Evolutionary conservation across 1,140 invertebrate species (phyloP).

Genomic region (Conus ventricosus): DNA sequence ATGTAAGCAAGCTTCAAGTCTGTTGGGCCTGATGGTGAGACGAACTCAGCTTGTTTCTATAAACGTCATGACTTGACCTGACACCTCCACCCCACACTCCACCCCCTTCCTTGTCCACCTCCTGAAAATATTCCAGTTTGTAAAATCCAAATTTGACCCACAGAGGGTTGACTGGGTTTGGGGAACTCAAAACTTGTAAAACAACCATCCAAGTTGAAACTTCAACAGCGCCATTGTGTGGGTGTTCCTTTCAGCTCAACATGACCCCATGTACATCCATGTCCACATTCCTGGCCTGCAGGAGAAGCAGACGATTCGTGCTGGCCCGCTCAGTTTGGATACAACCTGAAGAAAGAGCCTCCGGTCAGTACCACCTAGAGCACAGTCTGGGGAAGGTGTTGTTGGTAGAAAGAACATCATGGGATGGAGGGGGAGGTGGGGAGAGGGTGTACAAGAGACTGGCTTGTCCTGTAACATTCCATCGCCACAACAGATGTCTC

Average conservation of each 20-base stretch:
- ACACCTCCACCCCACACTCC: no score
- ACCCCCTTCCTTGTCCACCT: no score
- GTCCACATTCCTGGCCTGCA: conserved; percentile 53
- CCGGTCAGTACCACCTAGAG: conserved; percentile 56
- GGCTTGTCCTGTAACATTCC: neutral
- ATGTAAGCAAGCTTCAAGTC: no score
- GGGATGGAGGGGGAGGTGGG: neutral
- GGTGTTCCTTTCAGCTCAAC: conserved; percentile 57
- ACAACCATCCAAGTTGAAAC: no score
- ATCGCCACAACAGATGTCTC: neutral
- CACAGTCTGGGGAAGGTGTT: neutral
- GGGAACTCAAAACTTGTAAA: no score
- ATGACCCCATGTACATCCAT: conserved; percentile 71
- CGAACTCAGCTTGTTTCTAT: no score
- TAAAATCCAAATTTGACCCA: no score
- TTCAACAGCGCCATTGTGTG: no score
- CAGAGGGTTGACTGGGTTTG: no score
- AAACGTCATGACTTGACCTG: no score
- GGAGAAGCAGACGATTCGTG: conserved; percentile 78
- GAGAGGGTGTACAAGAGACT: neutral
- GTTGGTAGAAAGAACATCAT: neutral
- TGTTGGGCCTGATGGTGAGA: no score
- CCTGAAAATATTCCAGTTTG: no score
- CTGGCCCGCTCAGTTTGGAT: conserved; percentile 94
- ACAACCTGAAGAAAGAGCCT: conserved; percentile 78